Percentiles rank a stretch among this genome's conserved stretches.
phyloP scores from a whole-genome alignment of 2,888 invertebrate species.

The Brenthis daphne region DNA sequence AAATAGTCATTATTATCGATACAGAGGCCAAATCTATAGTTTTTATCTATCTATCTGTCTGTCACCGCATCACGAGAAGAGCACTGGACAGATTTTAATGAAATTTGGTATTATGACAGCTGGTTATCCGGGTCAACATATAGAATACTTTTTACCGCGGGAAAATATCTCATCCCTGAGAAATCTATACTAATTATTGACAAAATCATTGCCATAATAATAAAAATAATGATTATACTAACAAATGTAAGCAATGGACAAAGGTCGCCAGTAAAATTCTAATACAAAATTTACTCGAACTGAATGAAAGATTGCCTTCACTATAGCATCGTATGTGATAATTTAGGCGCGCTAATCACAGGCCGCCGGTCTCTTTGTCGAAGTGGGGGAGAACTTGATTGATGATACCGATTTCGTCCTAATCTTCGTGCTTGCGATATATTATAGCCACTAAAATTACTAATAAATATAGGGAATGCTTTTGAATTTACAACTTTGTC shows the following conservation, averaged over 20 bases:
- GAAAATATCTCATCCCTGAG: too few relatives aligned
- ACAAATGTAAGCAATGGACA: background rate
- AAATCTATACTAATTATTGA: too few relatives aligned
- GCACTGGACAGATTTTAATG: too few relatives aligned
- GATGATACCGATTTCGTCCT: constrained; percentile 63
- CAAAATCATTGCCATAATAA: too few relatives aligned
- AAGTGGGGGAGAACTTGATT: constrained; percentile 61
- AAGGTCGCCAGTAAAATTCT: background rate
- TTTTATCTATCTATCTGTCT: too few relatives aligned
- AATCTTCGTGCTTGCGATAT: constrained; percentile 46
- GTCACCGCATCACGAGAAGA: too few relatives aligned
- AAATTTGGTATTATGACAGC: too few relatives aligned
- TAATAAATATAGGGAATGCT: constrained; percentile 12
- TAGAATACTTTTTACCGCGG: too few relatives aligned
- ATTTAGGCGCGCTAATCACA: constrained; percentile 72
- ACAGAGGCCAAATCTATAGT: too few relatives aligned
- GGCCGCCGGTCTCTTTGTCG: constrained; percentile 61
- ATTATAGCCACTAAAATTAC: constrained; percentile 15
- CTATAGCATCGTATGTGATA: constrained; percentile 48
- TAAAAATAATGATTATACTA: too few relatives aligned
- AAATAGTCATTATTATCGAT: too few relatives aligned
- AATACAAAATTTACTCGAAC: constrained; percentile 6
- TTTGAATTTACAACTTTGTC: constrained; percentile 11
- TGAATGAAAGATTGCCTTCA: constrained; percentile 16
- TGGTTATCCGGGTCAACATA: too few relatives aligned